phyloP scores from a whole-genome alignment of 2,113 vertebrate genomes.

The Indicator maculatus region DNA sequence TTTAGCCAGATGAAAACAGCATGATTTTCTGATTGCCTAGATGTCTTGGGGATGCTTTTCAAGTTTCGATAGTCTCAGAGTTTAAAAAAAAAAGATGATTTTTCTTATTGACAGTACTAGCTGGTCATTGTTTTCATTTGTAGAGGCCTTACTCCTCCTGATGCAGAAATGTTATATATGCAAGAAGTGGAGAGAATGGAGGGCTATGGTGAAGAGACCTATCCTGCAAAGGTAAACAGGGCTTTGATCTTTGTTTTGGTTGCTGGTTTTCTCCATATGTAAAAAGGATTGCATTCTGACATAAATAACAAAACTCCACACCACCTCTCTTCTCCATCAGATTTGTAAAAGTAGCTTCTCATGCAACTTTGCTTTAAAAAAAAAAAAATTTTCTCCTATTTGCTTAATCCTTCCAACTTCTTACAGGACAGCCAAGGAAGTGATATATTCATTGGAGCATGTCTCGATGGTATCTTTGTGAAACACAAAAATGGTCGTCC shows the following conservation, averaged over 20 bases:
- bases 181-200: slow-evolving; percentile 97
- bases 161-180: slow-evolving; percentile 96
- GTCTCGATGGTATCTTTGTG: slow-evolving; percentile 94
- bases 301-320: background rate
- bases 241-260: background rate
- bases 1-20: background rate
- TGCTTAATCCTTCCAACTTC: background rate
- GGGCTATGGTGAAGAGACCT: slow-evolving; percentile 93
- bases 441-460: slow-evolving; percentile 91
- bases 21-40: background rate
- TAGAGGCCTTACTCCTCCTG: slow-evolving; percentile 90
- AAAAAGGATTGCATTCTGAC: background rate
- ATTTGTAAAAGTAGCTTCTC: background rate
- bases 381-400: background rate
- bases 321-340: background rate
- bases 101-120: background rate
- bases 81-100: background rate
- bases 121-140: slow-evolving; percentile 19
- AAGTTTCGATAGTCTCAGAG: background rate
- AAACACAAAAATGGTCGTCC: slow-evolving; percentile 92
- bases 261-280: background rate
- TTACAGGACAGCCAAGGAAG: slow-evolving; percentile 91
- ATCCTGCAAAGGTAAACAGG: slow-evolving; percentile 89
- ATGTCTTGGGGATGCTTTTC: background rate
- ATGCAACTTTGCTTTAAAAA: background rate